Evolutionary conservation across 2,888 invertebrate genomes (phyloP).

Genomic region (Ornithoptera alexandrae): DNA sequence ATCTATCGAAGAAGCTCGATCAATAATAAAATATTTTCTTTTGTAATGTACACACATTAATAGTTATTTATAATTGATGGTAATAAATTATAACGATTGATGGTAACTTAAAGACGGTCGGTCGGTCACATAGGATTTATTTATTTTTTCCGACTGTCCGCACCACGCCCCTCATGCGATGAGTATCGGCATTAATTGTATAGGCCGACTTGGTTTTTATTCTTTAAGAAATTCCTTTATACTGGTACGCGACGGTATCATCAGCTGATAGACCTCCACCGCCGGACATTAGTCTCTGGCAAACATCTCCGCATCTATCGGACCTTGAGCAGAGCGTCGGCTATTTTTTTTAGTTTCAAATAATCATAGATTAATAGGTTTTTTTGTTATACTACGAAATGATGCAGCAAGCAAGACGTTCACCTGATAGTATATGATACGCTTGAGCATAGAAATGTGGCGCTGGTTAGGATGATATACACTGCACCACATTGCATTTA

Average conservation of each 20-base stretch:
- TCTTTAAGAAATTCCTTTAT: constrained; percentile 24
- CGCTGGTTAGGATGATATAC: too few relatives aligned
- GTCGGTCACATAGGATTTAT: constrained; percentile 1
- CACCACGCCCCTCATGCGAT: constrained; percentile 23
- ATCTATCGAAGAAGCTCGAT: too few relatives aligned
- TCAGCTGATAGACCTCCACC: background rate
- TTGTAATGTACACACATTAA: constrained; percentile 3
- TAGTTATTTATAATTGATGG: constrained; percentile 10
- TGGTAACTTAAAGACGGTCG: background rate
- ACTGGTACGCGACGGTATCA: background rate
- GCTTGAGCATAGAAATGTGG: too few relatives aligned
- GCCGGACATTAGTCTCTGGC: too few relatives aligned
- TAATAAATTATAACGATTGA: constrained; percentile 3
- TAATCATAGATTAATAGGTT: too few relatives aligned
- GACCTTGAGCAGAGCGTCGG: too few relatives aligned
- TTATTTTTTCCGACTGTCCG: constrained; percentile 5
- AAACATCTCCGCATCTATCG: too few relatives aligned
- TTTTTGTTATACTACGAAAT: too few relatives aligned
- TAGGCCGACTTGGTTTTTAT: constrained; percentile 31
- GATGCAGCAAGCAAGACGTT: too few relatives aligned
- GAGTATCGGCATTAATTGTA: constrained; percentile 32
- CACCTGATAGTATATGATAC: too few relatives aligned
- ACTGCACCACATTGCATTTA: too few relatives aligned
- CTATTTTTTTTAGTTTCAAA: too few relatives aligned
- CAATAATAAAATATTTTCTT: background rate